These are phyloP conservation scores for Papilio polyxenes DNA, from an alignment of 1,140 invertebrate species.

Conservation along the genomic window DNA sequence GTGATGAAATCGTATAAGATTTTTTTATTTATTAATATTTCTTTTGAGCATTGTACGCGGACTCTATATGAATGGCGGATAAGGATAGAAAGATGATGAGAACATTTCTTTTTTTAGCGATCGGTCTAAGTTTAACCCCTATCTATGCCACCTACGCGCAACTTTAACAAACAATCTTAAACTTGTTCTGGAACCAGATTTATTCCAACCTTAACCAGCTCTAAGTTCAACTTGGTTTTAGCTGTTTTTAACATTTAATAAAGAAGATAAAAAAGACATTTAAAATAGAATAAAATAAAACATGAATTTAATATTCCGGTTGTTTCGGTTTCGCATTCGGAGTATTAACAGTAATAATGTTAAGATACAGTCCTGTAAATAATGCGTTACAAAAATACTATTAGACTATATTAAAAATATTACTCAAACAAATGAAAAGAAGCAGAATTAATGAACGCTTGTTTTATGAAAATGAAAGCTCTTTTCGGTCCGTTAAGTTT, in stretches of 20 bases:
- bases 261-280: too few relatives aligned
- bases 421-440: not conserved
- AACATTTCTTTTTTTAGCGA: not conserved
- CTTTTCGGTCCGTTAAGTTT: constrained; percentile 11
- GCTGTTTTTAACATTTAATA: too few relatives aligned
- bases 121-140: not conserved
- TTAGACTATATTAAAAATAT: not conserved
- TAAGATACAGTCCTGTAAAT: not conserved
- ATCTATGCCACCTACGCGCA: not conserved
- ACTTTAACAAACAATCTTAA: not conserved
- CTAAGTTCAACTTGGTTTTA: too few relatives aligned
- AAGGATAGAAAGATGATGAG: not conserved
- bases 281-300: too few relatives aligned
- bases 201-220: not conserved
- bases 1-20: constrained; percentile 9
- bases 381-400: not conserved
- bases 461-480: constrained; percentile 13
- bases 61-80: too few relatives aligned
- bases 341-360: too few relatives aligned
- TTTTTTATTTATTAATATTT: not conserved
- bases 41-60: too few relatives aligned
- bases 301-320: too few relatives aligned
- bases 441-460: not conserved
- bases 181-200: constrained; percentile 11
- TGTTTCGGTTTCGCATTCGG: too few relatives aligned